phyloP scores from a whole-genome alignment of 2,888 invertebrate genomes.

The Ophioninae sp. region DNA sequence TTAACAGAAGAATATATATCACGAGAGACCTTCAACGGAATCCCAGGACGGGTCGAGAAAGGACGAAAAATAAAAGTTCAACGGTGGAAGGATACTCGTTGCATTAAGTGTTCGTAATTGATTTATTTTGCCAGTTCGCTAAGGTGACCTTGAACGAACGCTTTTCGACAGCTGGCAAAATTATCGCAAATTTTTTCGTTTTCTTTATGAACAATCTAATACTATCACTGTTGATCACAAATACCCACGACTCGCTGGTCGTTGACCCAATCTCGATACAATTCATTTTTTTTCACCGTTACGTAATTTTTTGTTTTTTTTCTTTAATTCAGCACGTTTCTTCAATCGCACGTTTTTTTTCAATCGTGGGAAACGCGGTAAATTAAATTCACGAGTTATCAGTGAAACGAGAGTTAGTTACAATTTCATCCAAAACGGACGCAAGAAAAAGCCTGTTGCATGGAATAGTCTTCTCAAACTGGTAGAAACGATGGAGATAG shows the following conservation, averaged over 20 bases:
- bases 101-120: not conserved
- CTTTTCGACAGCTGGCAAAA: not conserved
- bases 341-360: not conserved
- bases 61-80: not conserved
- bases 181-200: not conserved
- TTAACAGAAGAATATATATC: conserved; percentile 22
- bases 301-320: not conserved
- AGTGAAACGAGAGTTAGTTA: not conserved
- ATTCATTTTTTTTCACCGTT: not conserved
- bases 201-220: not conserved
- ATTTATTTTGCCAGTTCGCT: not conserved
- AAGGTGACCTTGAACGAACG: not conserved
- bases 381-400: not conserved
- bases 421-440: not conserved
- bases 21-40: conserved; percentile 2
- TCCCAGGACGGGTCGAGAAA: not conserved
- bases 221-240: not conserved
- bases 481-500: not conserved
- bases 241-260: not conserved
- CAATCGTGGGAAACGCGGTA: not conserved
- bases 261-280: not conserved
- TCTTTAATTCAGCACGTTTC: not conserved
- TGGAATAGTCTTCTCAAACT: not conserved
- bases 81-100: not conserved
- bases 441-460: not conserved